Conservation (phyloP, 2,888 invertebrate species). For the Eilema griseolum region DNA sequence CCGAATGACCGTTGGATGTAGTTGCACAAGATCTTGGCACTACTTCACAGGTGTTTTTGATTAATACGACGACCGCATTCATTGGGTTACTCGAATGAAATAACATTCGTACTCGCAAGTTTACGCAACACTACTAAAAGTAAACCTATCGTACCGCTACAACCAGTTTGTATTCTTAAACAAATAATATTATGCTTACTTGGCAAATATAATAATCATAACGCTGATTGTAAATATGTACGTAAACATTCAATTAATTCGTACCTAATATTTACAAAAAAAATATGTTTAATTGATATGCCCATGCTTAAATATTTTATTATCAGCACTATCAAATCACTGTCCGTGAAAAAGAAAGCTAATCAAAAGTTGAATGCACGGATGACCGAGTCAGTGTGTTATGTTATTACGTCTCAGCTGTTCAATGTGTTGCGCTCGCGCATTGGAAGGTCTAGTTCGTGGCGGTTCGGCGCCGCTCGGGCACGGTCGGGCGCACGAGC, state of each 20-base stretch:
- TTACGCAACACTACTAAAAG: constrained; percentile 34
- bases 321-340: constrained; percentile 65
- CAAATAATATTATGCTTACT: not conserved
- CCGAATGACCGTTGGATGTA: constrained; percentile 42
- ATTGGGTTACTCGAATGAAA: constrained; percentile 38
- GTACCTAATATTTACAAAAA: not conserved
- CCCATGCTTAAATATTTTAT: constrained; percentile 38
- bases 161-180: constrained; percentile 22
- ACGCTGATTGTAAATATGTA: not conserved
- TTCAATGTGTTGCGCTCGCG: constrained; percentile 82
- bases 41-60: constrained; percentile 36
- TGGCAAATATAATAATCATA: not conserved
- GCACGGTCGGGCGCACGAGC: constrained; percentile 67
- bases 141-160: constrained; percentile 26
- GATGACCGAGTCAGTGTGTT: constrained; percentile 87
- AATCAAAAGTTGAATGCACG: constrained; percentile 87
- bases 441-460: constrained; percentile 86
- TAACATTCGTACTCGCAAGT: constrained; percentile 30
- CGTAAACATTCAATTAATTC: not conserved
- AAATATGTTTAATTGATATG: constrained; percentile 3
- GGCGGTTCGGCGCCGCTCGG: constrained; percentile 72
- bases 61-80: constrained; percentile 30
- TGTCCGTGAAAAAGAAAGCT: constrained; percentile 84
- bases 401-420: constrained; percentile 86
- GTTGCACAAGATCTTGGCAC: constrained; percentile 48